Evolutionary conservation across 2,797 vertebrate genomes (phyloP).

Genomic region (Sarcoramphus papa): DNA sequence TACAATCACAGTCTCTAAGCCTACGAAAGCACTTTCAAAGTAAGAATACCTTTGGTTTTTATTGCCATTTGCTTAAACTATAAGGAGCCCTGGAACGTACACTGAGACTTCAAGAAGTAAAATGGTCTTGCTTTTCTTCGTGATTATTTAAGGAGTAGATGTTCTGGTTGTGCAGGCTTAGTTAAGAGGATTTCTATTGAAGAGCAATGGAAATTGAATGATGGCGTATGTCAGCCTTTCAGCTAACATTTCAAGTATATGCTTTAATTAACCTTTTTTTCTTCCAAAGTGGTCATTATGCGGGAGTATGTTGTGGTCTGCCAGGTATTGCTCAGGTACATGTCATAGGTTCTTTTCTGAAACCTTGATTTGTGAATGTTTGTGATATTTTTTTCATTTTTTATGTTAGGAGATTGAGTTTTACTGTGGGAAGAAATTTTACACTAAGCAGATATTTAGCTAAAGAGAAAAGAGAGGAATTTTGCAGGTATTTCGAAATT

Average conservation of each 20-base stretch:
- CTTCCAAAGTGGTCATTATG: background rate
- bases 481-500: background rate
- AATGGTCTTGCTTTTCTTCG: background rate
- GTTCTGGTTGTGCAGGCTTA: background rate
- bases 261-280: background rate
- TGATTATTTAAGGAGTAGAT: background rate
- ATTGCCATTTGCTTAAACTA: background rate
- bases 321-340: background rate
- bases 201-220: background rate
- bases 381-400: background rate
- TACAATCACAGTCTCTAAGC: background rate
- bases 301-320: background rate
- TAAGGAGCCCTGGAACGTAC: background rate
- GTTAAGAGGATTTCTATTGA: background rate
- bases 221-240: background rate
- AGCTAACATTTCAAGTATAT: background rate
- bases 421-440: background rate
- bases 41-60: background rate
- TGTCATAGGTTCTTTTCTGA: background rate
- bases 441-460: background rate
- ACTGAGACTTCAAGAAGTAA: background rate
- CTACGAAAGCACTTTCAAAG: background rate
- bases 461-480: background rate
- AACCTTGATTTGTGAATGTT: background rate
- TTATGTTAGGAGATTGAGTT: background rate